phyloP scores from a whole-genome alignment of 2,888 invertebrate species.

The Euplagia quadripunctaria region DNA sequence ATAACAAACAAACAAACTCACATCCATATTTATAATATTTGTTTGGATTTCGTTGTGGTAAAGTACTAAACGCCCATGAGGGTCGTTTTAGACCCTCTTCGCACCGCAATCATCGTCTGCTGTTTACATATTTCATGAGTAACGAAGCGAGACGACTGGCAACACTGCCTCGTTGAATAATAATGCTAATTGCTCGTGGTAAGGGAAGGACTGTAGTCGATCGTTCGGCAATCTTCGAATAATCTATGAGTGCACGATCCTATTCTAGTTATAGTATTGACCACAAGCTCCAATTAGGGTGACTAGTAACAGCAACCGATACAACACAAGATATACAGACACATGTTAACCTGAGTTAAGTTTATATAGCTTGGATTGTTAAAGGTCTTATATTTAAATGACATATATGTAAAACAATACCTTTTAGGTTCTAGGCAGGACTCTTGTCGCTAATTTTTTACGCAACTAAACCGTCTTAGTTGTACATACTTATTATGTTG shows the following conservation, averaged over 20 bases:
- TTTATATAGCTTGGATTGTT: too few relatives aligned
- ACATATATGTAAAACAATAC: too few relatives aligned
- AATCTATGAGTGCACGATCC: neutral
- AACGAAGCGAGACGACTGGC: neutral
- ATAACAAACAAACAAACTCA: neutral
- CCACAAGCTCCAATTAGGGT: too few relatives aligned
- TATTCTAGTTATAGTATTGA: neutral
- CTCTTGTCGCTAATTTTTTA: too few relatives aligned
- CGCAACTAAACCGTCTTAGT: too few relatives aligned
- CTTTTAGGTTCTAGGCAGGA: too few relatives aligned
- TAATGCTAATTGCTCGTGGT: slow-evolving; percentile 1
- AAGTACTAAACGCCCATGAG: neutral
- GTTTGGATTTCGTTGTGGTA: neutral
- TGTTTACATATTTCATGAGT: neutral
- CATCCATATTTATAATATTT: neutral
- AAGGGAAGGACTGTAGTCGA: neutral
- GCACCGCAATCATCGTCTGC: neutral
- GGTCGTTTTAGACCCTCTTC: neutral
- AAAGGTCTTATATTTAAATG: too few relatives aligned
- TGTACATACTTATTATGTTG: too few relatives aligned
- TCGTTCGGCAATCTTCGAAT: neutral
- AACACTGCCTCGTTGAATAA: neutral
- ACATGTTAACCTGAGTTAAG: too few relatives aligned
- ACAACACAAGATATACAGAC: too few relatives aligned
- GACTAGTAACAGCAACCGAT: neutral